Evolutionary conservation across 2,888 invertebrate genomes (phyloP), one percentile per base, ranked within the genome.

Genomic region (Mythimna ferrago): DNA sequence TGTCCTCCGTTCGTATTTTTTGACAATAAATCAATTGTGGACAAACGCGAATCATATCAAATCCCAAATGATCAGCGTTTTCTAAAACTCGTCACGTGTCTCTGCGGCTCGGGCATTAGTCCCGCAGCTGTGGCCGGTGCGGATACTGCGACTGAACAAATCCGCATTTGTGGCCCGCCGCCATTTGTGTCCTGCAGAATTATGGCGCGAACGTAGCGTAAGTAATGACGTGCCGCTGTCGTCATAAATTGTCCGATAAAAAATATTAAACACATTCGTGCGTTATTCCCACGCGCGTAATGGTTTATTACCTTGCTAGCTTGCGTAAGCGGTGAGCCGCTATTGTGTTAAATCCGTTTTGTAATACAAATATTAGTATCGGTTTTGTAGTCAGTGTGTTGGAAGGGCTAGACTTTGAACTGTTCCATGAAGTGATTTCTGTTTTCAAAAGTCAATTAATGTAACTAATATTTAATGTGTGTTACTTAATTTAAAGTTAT

Each of bases 71-170:
- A 51, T 32, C 38, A 63, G 66, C 63, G 54, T 68, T 81, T 76
- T 73, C 65, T 86, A 61, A 69, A 58, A 68, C 64, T 60, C 41
- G 79, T 56, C 69, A 78, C 76, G 73, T 76, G 76, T 66, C 63
- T 65, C 53, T 57, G 73, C 62, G 56, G 38, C 72, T 58, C 41
- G 65, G 72, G 67, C 58, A 76, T 35, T 56, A 72, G 56, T 81
- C 74, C 70, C 82, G 68, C 90, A 90, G 86, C 88, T 90, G 91
- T 76, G 83, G 72, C 79, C 83, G 60, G 38, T 86, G 85, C 84
- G 84, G 84, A 73, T 77, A 77, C 80, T 73, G 75, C 77, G 74
- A 81, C 51, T 68, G 75, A 78, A 71, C 75, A 85, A 88, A 86
- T 82, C 78, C 76, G 81, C 72, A 78, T 82, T 87, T 83, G 77